Evolutionary conservation across 2,888 invertebrate species (phyloP).

Genomic region (Eubasilissa splendida): DNA sequence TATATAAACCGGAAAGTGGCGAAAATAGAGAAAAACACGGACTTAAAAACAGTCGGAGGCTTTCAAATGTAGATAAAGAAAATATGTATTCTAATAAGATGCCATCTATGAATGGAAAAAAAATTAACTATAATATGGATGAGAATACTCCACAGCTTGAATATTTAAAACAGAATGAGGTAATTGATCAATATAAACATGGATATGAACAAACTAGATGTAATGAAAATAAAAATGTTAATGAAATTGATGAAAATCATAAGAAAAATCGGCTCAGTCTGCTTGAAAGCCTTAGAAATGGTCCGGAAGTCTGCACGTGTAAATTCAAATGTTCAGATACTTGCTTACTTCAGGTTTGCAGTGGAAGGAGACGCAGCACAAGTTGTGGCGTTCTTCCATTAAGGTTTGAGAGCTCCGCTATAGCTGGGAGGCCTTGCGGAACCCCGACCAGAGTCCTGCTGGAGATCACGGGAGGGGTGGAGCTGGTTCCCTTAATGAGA

Average conservation of each 20-base stretch:
- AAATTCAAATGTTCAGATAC: slow-evolving; percentile 23
- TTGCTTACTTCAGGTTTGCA: background rate
- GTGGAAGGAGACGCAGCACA: background rate
- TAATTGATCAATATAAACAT: background rate
- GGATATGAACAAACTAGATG: background rate
- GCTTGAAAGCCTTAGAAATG: no score
- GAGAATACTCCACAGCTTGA: slow-evolving; percentile 14
- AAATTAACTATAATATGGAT: slow-evolving; percentile 12
- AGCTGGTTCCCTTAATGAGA: slow-evolving; percentile 83
- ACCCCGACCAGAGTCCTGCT: slow-evolving; percentile 68
- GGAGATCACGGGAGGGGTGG: slow-evolving; percentile 78
- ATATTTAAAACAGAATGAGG: background rate
- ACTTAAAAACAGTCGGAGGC: slow-evolving; percentile 16
- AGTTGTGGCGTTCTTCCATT: background rate
- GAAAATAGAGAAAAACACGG: slow-evolving; percentile 1
- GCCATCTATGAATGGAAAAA: background rate
- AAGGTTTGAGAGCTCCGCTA: background rate
- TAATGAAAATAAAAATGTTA: background rate
- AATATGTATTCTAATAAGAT: slow-evolving; percentile 23
- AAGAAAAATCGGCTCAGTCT: background rate
- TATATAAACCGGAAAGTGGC: background rate
- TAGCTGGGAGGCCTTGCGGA: slow-evolving; percentile 28
- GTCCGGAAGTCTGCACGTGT: background rate
- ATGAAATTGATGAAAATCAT: background rate
- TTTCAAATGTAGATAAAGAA: slow-evolving; percentile 29